Evolutionary conservation across 2,113 vertebrate species (phyloP).

Genomic region (Solea solea): DNA sequence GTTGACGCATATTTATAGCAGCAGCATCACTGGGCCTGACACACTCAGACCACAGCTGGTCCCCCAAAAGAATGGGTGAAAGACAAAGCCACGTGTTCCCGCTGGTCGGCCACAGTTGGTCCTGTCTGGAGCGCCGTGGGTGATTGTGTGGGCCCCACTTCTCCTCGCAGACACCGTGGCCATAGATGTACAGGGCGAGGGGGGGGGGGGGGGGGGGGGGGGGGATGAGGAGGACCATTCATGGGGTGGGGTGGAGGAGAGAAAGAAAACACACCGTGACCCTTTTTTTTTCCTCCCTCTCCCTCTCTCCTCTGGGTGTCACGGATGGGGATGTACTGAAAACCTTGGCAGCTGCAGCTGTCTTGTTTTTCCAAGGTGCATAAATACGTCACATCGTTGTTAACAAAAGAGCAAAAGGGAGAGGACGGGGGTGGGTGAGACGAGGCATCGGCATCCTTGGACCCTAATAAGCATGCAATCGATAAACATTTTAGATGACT

Average conservation of each 20-base stretch:
- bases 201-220: no score
- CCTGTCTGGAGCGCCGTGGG: slow-evolving; percentile 73
- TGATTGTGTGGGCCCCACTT: slow-evolving; percentile 43
- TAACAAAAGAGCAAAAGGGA: slow-evolving; percentile 1
- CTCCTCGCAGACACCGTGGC: slow-evolving; percentile 49
- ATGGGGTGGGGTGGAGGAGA: slow-evolving; percentile 2
- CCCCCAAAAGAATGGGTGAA: slow-evolving; percentile 77
- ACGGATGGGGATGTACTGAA: slow-evolving; percentile 65
- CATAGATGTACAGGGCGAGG: slow-evolving; percentile 51
- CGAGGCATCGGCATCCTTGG: slow-evolving; percentile 8
- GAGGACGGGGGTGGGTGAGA: no score
- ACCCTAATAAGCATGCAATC: not conserved
- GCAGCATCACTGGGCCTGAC: slow-evolving; percentile 77
- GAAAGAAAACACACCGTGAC: slow-evolving; percentile 54
- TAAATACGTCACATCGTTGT: slow-evolving; percentile 42
- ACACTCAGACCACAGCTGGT: slow-evolving; percentile 85
- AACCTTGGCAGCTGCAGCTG: slow-evolving; percentile 74
- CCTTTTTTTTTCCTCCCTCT: slow-evolving; percentile 57
- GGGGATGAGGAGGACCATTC: slow-evolving; percentile 51
- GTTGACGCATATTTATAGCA: slow-evolving; percentile 84
- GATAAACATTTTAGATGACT: slow-evolving; percentile 21
- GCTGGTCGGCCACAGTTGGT: slow-evolving; percentile 69
- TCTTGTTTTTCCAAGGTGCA: slow-evolving; percentile 55
- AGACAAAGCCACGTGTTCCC: slow-evolving; percentile 82
- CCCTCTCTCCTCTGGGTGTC: slow-evolving; percentile 54